Conservation (phyloP, 2,888 invertebrate genomes). For the Prenolepis imparis region DNA sequence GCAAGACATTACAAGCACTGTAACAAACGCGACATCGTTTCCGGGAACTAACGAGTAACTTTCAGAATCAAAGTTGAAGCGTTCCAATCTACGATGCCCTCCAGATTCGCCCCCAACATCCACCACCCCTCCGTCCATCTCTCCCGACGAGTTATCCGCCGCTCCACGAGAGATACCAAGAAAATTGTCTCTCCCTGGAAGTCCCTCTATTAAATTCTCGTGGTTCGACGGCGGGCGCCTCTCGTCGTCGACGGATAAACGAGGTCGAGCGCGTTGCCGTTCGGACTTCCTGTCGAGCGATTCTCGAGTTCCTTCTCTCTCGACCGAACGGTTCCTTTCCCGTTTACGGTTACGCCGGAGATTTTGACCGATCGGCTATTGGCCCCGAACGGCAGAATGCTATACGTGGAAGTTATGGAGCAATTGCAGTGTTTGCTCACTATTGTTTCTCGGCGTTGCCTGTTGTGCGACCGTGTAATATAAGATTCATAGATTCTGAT, state of each 20-base stretch:
- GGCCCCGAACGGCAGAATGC: conserved; percentile 45
- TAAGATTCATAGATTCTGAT: not conserved
- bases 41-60: conserved; percentile 51
- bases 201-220: conserved; percentile 74
- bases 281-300: conserved; percentile 55
- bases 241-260: conserved; percentile 66
- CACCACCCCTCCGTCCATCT: conserved; percentile 38
- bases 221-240: conserved; percentile 66
- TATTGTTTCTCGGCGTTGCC: not conserved
- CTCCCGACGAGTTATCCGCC: conserved; percentile 54
- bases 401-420: conserved; percentile 18
- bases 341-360: conserved; percentile 41
- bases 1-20: conserved; percentile 31
- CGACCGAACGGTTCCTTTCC: conserved; percentile 31
- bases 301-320: conserved; percentile 41
- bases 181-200: conserved; percentile 72
- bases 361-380: conserved; percentile 60
- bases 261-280: conserved; percentile 57
- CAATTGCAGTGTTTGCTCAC: conserved; percentile 6
- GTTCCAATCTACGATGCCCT: conserved; percentile 51
- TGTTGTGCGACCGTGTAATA: not conserved
- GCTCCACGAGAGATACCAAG: conserved; percentile 67
- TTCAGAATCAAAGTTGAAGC: conserved; percentile 54
- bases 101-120: conserved; percentile 35
- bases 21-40: conserved; percentile 48